Evolutionary conservation across 2,888 invertebrate genomes (phyloP).

Genomic region (Gymnocheta viridis): DNA sequence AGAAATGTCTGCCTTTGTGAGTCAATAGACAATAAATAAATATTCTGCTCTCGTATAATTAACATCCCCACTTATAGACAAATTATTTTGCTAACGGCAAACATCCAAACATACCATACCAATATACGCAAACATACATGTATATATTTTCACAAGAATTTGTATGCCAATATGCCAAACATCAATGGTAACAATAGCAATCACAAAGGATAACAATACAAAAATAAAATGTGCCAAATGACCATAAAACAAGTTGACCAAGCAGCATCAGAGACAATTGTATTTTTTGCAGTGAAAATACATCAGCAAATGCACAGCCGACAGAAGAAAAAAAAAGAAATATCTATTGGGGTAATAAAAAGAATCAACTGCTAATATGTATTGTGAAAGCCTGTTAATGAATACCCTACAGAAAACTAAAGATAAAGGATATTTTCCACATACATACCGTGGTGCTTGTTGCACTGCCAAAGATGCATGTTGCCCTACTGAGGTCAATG

Average conservation of each 20-base stretch:
- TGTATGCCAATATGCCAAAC: slow-evolving; percentile 29
- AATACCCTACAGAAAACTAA: background rate
- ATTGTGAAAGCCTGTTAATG: background rate
- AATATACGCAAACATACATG: background rate
- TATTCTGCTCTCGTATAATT: slow-evolving; percentile 52
- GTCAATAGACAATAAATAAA: slow-evolving; percentile 38
- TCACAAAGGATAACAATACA: background rate
- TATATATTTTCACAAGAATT: background rate
- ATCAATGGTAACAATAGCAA: slow-evolving; percentile 17
- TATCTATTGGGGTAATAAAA: background rate
- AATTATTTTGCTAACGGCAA: slow-evolving; percentile 47
- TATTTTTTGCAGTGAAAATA: background rate
- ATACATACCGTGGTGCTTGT: no score
- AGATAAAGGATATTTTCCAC: no score
- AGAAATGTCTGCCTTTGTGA: slow-evolving; percentile 15
- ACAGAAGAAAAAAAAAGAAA: background rate
- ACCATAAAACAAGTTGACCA: slow-evolving; percentile 34
- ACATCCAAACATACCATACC: background rate
- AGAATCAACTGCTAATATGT: background rate
- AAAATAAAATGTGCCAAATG: slow-evolving; percentile 9
- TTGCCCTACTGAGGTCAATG: no score
- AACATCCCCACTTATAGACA: slow-evolving; percentile 52
- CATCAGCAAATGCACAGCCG: background rate
- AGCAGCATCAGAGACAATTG: slow-evolving; percentile 12
- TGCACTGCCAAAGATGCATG: no score